These are phyloP conservation scores for Tyrannus savana DNA, from an alignment of 2,113 vertebrate genomes.

Conservation along the genomic window DNA sequence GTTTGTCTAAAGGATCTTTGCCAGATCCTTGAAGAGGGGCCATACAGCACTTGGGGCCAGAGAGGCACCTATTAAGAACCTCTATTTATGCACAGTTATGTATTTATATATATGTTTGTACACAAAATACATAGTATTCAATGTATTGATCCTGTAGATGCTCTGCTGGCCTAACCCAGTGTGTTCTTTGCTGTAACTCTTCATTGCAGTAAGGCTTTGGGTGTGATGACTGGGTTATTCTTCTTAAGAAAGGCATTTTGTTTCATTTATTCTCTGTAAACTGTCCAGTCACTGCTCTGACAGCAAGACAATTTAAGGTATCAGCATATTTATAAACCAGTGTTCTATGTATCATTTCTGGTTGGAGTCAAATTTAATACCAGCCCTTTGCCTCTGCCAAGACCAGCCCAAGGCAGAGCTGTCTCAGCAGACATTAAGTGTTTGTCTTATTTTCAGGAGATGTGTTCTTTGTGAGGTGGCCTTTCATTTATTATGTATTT, in stretches of 20 bases:
- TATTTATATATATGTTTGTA: not conserved
- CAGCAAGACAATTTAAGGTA: not conserved
- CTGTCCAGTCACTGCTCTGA: not conserved
- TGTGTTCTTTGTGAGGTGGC: not conserved
- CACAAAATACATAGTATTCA: not conserved
- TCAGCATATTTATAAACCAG: constrained; percentile 1
- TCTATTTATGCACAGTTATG: not conserved
- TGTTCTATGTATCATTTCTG: not conserved
- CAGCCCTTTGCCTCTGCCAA: not conserved
- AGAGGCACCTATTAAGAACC: not conserved
- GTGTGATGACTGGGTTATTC: not conserved
- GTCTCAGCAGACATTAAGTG: not conserved
- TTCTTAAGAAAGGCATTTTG: not conserved
- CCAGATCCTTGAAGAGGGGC: not conserved
- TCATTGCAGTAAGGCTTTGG: not conserved
- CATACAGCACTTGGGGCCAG: rapidly evolving
- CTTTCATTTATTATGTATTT: constrained; percentile 11
- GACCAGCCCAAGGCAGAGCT: constrained; percentile 6
- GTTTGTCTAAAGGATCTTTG: not conserved
- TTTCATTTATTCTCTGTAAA: not conserved
- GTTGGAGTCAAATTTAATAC: not conserved
- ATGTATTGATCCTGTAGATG: not conserved
- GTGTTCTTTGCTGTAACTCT: not conserved
- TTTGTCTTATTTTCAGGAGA: not conserved
- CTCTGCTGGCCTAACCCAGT: not conserved